Conservation (phyloP, 1,140 invertebrate genomes). For the Drosophila orena region DNA sequence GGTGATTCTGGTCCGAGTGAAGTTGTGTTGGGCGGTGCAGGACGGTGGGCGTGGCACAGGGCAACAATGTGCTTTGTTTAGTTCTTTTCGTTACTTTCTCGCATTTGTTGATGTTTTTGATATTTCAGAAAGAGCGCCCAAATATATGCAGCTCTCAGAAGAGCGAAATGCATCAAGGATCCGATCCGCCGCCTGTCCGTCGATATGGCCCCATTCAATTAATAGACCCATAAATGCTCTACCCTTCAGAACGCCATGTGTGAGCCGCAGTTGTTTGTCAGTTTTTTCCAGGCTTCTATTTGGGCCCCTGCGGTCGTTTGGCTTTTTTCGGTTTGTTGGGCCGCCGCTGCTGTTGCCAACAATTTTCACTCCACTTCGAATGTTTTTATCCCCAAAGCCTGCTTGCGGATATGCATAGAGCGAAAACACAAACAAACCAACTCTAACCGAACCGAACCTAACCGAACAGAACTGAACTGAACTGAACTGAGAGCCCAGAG, state of each 20-base stretch:
- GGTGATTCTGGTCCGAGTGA: not conserved
- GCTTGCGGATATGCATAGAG: constrained; percentile 78
- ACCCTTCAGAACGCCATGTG: not conserved
- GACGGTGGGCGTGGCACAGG: not conserved
- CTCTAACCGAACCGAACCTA: constrained; percentile 27
- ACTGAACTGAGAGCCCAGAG: constrained; percentile 13
- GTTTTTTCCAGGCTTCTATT: constrained; percentile 47
- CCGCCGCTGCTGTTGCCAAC: constrained; percentile 43
- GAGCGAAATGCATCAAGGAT: not conserved
- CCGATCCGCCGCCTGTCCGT: constrained; percentile 2
- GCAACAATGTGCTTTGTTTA: constrained; percentile 14
- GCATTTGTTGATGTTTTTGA: constrained; percentile 57
- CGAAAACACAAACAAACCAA: constrained; percentile 49
- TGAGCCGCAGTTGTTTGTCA: constrained; percentile 54
- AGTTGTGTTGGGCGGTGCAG: not conserved
- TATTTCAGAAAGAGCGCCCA: constrained; percentile 30
- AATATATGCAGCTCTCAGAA: constrained; percentile 23
- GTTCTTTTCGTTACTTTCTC: constrained; percentile 43
- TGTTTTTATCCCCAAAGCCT: constrained; percentile 81
- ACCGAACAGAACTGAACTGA: constrained; percentile 11
- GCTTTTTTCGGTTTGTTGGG: constrained; percentile 36
- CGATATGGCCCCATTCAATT: constrained; percentile 27
- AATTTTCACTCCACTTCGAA: constrained; percentile 78
- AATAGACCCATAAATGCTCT: constrained; percentile 37
- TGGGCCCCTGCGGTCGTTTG: constrained; percentile 66